These are phyloP conservation scores for Helicolenus hilgendorfi DNA, from an alignment of 2,797 vertebrate species.

Conservation along the genomic window DNA sequence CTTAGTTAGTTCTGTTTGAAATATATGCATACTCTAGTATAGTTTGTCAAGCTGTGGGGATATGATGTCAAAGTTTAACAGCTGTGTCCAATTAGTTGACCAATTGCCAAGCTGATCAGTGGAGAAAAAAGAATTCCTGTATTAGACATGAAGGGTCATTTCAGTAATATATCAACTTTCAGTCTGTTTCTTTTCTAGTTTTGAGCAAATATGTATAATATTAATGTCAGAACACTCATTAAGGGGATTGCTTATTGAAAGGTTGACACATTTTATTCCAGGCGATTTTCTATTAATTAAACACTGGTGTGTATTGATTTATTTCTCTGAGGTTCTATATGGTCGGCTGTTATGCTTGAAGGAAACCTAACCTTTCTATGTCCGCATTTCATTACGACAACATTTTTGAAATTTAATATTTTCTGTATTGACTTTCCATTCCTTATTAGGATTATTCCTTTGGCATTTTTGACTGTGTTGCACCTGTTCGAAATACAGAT, in stretches of 20 bases:
- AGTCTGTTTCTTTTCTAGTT: neutral
- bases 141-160: neutral
- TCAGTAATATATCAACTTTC: neutral
- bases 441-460: slow-evolving; percentile 6
- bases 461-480: slow-evolving; percentile 11
- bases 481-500: slow-evolving; percentile 22
- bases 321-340: slow-evolving; percentile 27
- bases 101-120: slow-evolving; percentile 13
- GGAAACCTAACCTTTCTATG: slow-evolving; percentile 28
- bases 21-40: neutral
- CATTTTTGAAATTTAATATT: slow-evolving; percentile 12
- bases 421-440: neutral
- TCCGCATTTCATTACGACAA: slow-evolving; percentile 8
- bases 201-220: slow-evolving; percentile 20
- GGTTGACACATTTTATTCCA: slow-evolving; percentile 59
- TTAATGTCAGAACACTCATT: slow-evolving; percentile 60
- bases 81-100: slow-evolving; percentile 14
- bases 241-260: slow-evolving; percentile 50
- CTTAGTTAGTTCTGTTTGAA: neutral
- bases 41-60: neutral
- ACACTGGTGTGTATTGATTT: slow-evolving; percentile 62
- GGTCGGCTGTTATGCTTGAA: slow-evolving; percentile 14
- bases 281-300: slow-evolving; percentile 68
- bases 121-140: slow-evolving; percentile 17
- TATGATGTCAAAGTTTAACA: neutral